Base-by-base conservation (phyloP, 2,113 vertebrate genomes). In the Gadus macrocephalus region DNA sequence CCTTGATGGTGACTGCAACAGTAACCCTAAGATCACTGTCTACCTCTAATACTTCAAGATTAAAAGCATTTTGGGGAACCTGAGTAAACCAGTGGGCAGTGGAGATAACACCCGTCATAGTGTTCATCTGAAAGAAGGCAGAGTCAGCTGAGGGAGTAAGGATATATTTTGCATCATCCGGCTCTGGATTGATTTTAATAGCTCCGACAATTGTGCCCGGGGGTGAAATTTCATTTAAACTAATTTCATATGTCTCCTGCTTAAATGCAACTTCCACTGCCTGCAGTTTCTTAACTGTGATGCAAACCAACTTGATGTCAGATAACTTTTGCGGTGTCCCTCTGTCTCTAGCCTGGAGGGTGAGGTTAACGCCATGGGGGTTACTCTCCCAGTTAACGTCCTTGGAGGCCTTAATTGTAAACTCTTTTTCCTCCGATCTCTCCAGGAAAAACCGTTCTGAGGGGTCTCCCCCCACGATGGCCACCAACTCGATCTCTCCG, bases 321-420 rank as follows among this genome's bases (percentile, higher is more conserved):
- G 97, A 99, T 72, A 93, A 92, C 70, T 94, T 96, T 66, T 93
- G 93, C 31, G 97, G 97, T 28, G 90, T 93, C 15, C 97, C 97
- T 58, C 83, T 93, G 83, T 99, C 97, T 84, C 93, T 95, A 0
- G 96, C 97, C 88, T 99, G 97, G 62, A 99, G 90, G 38, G 94
- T 97, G 14, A 99, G 89, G 62, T 98, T 98, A 74, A 87, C 93
- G 66, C 96, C 96, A 31, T 94, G 90, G 0, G 95, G 93, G 71
- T 92, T 93, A 53, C 53, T 88, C 25, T 93, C 91, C 96, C 95
- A 97, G 0, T 94, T 92, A 9, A 97, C 71, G 6, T 88, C 85
- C 64, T 91, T 94, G 63, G 90, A 89, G 53, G 92, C 92, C 80
- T 95, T 95, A 58, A 99, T 74, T 3, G 84, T 70, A 83, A 90